phyloP scores from a whole-genome alignment of 2,113 vertebrate genomes.

The Crotalus viridis region DNA sequence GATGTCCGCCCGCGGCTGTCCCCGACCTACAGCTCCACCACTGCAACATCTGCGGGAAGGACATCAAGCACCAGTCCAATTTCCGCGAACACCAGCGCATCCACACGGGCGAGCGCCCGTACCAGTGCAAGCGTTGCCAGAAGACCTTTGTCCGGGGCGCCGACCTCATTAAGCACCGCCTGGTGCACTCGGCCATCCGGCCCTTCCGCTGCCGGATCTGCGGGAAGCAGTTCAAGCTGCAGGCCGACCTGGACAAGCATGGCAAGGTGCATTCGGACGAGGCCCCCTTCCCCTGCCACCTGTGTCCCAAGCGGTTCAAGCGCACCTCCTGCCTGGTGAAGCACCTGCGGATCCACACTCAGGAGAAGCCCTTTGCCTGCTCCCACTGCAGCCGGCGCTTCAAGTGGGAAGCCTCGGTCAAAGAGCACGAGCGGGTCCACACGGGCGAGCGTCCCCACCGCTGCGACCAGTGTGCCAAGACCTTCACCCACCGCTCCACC shows the following conservation, averaged over 20 bases:
- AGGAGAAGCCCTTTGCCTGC: conserved; percentile 47
- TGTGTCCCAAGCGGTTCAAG: conserved; percentile 34
- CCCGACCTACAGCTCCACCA: background rate
- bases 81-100: conserved; percentile 36
- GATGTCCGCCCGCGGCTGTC: too few species aligned
- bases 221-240: conserved; percentile 45
- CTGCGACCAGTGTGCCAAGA: conserved; percentile 33
- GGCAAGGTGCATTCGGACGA: conserved; percentile 34
- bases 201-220: conserved; percentile 22
- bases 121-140: conserved; percentile 35
- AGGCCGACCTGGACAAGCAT: conserved; percentile 35
- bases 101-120: conserved; percentile 5
- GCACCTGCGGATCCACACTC: conserved; percentile 33
- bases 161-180: conserved; percentile 45
- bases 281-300: conserved; percentile 28
- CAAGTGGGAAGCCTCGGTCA: conserved; percentile 46
- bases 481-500: conserved; percentile 35
- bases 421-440: conserved; percentile 18
- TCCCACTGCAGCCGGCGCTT: conserved; percentile 28
- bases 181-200: conserved; percentile 23
- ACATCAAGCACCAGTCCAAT: conserved; percentile 13
- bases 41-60: conserved; percentile 23
- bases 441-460: conserved; percentile 4
- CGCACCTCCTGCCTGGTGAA: conserved; percentile 28
- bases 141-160: conserved; percentile 37